Evolutionary conservation across 2,888 invertebrate genomes (phyloP).

Genomic region (Lasioglossum marginatum): DNA sequence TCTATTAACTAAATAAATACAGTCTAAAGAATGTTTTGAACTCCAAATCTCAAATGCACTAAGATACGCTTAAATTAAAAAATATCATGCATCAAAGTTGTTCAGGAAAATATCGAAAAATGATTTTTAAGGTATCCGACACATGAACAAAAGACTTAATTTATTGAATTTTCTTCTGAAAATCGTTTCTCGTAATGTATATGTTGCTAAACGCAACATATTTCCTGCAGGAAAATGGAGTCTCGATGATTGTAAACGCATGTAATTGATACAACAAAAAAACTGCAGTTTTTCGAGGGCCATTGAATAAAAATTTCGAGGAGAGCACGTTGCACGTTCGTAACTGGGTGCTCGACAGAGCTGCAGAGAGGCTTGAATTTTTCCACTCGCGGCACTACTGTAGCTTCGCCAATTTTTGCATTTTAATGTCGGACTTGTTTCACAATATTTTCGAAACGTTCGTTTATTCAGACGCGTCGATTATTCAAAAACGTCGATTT

Average conservation of each 20-base stretch:
- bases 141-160: neutral
- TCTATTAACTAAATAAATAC: neutral
- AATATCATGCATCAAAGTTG: neutral
- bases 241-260: neutral
- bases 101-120: neutral
- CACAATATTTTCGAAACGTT: constrained; percentile 3
- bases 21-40: neutral
- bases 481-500: neutral
- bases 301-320: constrained; percentile 13
- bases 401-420: neutral
- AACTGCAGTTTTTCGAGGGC: neutral
- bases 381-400: neutral
- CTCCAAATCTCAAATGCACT: neutral
- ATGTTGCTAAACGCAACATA: neutral
- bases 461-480: neutral
- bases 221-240: neutral
- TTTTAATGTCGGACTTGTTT: neutral
- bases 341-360: neutral
- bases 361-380: neutral
- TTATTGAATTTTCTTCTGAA: neutral
- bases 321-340: neutral
- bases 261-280: constrained; percentile 4
- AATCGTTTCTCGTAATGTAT: neutral
- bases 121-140: neutral
- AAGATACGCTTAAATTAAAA: neutral